Evolutionary conservation across 2,888 invertebrate genomes (phyloP).

Genomic region (Harpagoxenus sublaevis): DNA sequence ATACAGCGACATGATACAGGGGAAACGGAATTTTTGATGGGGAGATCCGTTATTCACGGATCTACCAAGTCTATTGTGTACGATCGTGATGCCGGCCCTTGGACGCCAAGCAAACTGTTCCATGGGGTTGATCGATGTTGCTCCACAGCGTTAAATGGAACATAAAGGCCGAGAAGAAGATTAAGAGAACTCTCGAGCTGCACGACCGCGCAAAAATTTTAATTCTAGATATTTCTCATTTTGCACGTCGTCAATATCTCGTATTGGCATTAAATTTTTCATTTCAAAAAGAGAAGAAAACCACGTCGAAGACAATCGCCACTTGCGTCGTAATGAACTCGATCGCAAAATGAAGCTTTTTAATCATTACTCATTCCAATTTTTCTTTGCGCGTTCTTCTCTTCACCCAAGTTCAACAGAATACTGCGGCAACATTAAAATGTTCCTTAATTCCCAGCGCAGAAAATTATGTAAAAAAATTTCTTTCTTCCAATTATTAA

Average conservation of each 20-base stretch:
- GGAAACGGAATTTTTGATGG: conserved; percentile 84
- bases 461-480: conserved; percentile 12
- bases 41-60: conserved; percentile 80
- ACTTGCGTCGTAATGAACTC: background rate
- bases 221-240: conserved; percentile 9
- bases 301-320: background rate
- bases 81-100: conserved; percentile 69
- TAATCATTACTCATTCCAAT: conserved; percentile 3
- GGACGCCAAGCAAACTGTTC: conserved; percentile 69
- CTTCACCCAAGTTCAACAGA: background rate
- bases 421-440: conserved; percentile 1
- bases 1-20: conserved; percentile 53
- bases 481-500: background rate
- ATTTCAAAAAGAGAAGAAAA: background rate
- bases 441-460: background rate
- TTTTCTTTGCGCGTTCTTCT: background rate
- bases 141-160: conserved; percentile 48
- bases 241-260: background rate
- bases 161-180: background rate
- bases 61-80: conserved; percentile 78
- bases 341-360: background rate
- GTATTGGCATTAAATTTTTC: background rate
- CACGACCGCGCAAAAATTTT: background rate
- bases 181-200: conserved; percentile 3
- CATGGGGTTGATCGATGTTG: conserved; percentile 72